These are phyloP conservation scores for Dermatophagoides farinae DNA, from an alignment of 1,140 invertebrate genomes.

Conservation along the genomic window DNA sequence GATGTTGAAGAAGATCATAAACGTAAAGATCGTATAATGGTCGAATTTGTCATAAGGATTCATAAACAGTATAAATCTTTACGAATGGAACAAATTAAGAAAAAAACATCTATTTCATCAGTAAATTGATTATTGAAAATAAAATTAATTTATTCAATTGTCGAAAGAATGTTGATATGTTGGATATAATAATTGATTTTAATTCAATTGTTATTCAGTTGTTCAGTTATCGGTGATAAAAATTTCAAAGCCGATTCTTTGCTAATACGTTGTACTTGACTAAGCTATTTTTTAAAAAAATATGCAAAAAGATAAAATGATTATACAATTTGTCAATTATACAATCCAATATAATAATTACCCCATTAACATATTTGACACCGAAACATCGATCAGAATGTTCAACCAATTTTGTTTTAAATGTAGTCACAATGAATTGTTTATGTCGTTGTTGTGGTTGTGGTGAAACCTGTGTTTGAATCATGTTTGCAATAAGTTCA, in stretches of 20 bases:
- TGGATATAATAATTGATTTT: too few species aligned
- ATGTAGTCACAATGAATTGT: constrained; percentile 98
- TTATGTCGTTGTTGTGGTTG: constrained; percentile 91
- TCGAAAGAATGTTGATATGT: too few species aligned
- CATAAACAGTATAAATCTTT: too few species aligned
- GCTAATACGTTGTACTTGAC: constrained; percentile 34
- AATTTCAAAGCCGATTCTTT: constrained; percentile 89
- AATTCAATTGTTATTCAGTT: too few species aligned
- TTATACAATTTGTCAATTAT: neutral
- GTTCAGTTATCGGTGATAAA: constrained; percentile 4
- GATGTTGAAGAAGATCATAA: too few species aligned
- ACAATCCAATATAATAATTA: constrained; percentile 21
- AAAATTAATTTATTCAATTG: too few species aligned
- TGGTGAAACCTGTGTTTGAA: constrained; percentile 40
- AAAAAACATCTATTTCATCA: too few species aligned
- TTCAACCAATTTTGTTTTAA: constrained; percentile 84
- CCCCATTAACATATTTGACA: constrained; percentile 94
- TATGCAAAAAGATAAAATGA: neutral
- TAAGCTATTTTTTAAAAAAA: constrained; percentile 23
- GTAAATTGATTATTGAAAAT: too few species aligned
- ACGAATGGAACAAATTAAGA: too few species aligned
- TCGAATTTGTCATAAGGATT: too few species aligned
- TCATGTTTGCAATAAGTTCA: constrained; percentile 79
- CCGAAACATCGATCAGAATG: constrained; percentile 98
- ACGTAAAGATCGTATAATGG: too few species aligned